These are phyloP conservation scores for Ectemnius cavifrons DNA, from an alignment of 2,888 invertebrate genomes.

Conservation along the genomic window DNA sequence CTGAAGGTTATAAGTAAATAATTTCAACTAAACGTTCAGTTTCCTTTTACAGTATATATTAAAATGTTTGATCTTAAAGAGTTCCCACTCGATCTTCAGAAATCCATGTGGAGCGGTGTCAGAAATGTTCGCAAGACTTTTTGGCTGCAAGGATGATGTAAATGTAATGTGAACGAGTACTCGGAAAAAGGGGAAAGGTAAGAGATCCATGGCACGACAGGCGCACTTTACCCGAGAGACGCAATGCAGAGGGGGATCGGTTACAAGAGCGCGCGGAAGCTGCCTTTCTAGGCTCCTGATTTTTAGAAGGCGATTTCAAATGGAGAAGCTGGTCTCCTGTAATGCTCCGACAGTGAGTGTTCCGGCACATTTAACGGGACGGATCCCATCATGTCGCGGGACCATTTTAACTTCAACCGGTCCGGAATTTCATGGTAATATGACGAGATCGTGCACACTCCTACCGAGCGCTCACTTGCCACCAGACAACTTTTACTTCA, in stretches of 20 bases:
- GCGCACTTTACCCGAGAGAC: not conserved
- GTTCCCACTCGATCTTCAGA: no score
- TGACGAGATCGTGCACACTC: slow-evolving; percentile 3
- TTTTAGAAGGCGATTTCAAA: slow-evolving; percentile 1
- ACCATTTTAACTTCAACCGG: slow-evolving; percentile 9
- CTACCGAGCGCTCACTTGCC: not conserved
- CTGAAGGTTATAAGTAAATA: no score
- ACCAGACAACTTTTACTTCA: no score
- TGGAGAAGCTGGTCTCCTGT: not conserved
- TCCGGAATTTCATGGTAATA: slow-evolving; percentile 16
- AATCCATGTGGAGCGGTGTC: no score
- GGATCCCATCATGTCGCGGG: not conserved
- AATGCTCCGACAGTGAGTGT: slow-evolving; percentile 4
- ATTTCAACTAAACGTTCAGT: no score
- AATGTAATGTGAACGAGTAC: not conserved
- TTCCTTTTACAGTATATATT: no score
- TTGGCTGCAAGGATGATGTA: not conserved
- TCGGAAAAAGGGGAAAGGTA: not conserved
- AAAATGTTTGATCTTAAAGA: no score
- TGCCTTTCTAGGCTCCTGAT: not conserved
- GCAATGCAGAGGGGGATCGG: slow-evolving; percentile 3
- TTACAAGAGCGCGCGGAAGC: not conserved
- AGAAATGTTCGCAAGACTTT: no score
- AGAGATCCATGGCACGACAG: not conserved
- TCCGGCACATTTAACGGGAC: not conserved